phyloP scores from a whole-genome alignment of 2,797 vertebrate genomes.

The Tragopan temminckii region DNA sequence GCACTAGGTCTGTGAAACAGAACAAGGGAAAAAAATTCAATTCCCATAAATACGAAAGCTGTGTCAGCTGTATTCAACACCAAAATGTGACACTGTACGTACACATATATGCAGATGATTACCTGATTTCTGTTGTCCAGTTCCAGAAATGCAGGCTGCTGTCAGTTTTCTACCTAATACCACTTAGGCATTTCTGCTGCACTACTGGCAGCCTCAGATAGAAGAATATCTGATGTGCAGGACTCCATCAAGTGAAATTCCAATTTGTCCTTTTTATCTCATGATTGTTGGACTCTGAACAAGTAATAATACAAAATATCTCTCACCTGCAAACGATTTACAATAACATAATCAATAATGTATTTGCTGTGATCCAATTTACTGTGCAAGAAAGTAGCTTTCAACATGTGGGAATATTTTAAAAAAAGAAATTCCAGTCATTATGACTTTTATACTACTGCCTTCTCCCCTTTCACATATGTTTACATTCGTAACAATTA shows the following conservation, averaged over 20 bases:
- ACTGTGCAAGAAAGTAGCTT: neutral
- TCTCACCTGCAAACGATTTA: constrained; percentile 36
- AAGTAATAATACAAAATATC: constrained; percentile 52
- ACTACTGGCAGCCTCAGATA: neutral
- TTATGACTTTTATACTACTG: neutral
- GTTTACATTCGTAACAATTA: constrained; percentile 3
- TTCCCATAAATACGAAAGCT: neutral
- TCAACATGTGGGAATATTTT: neutral
- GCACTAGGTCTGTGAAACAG: neutral
- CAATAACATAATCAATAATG: constrained; percentile 17
- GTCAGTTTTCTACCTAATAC: constrained; percentile 39
- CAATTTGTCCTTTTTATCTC: constrained; percentile 32
- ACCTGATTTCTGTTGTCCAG: constrained; percentile 33
- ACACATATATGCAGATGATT: neutral
- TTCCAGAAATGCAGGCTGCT: constrained; percentile 28
- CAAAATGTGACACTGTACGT: neutral
- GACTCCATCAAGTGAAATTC: constrained; percentile 40
- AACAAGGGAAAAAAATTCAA: neutral
- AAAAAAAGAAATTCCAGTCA: neutral
- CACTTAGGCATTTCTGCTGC: constrained; percentile 27
- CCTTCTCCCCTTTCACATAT: neutral
- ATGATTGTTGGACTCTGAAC: constrained; percentile 18
- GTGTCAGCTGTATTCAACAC: neutral
- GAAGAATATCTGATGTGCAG: constrained; percentile 13
- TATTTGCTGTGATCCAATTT: neutral